These are phyloP conservation scores for Saiga tatarica DNA, from an alignment of 2,113 vertebrate genomes.

Conservation along the genomic window DNA sequence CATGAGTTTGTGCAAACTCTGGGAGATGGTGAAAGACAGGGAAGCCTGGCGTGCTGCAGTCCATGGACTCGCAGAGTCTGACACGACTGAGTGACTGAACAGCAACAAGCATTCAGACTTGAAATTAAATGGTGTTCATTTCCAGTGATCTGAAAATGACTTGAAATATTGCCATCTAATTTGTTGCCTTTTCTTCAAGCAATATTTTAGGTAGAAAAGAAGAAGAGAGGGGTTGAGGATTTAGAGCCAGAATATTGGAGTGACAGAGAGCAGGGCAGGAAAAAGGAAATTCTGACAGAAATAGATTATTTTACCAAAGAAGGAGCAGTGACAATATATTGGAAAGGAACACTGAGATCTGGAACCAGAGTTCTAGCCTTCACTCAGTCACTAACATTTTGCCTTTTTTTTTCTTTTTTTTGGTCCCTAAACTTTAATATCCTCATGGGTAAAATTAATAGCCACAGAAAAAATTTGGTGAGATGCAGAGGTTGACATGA, in stretches of 20 bases:
- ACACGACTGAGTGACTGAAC: background rate
- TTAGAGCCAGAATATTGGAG: background rate
- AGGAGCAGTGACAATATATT: background rate
- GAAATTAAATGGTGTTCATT: background rate
- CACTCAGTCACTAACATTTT: background rate
- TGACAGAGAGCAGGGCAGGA: background rate
- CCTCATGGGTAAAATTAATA: background rate
- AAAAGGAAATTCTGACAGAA: background rate
- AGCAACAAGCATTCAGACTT: background rate
- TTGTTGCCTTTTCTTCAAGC: background rate
- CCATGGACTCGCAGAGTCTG: background rate
- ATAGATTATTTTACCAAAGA: background rate
- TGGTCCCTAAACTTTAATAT: background rate
- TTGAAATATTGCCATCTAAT: background rate
- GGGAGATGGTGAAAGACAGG: background rate
- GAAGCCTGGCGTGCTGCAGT: background rate
- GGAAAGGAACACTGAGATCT: background rate
- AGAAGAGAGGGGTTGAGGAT: background rate
- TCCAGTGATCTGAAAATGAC: background rate
- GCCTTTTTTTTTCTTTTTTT: background rate
- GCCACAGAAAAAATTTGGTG: background rate
- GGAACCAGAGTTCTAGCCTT: background rate
- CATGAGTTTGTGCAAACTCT: background rate
- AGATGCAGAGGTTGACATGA: background rate
- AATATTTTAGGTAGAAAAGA: background rate